These are phyloP conservation scores for Cephus runcator DNA, from an alignment of 2,888 invertebrate genomes.

Conservation along the genomic window DNA sequence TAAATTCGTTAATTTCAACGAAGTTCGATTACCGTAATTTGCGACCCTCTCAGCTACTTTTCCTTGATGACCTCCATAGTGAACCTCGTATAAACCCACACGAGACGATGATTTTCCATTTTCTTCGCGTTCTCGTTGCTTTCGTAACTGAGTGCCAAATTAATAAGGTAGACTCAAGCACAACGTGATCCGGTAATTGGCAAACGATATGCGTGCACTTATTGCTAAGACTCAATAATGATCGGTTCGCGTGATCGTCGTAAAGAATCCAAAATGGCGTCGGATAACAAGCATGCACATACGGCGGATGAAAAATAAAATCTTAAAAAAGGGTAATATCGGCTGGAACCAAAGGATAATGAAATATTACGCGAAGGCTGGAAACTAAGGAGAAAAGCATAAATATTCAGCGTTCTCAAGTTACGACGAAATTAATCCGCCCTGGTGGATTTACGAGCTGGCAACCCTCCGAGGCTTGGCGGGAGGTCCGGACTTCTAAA, in stretches of 20 bases:
- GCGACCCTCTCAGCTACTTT: neutral
- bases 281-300: neutral
- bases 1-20: neutral
- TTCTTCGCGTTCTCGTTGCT: neutral
- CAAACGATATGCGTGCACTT: neutral
- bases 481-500: constrained; percentile 42
- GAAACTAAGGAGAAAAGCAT: constrained; percentile 35
- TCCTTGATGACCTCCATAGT: neutral
- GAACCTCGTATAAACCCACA: neutral
- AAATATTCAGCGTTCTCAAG: constrained; percentile 51
- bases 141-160: neutral
- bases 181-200: neutral
- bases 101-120: neutral
- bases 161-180: neutral
- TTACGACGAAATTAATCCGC: constrained; percentile 59
- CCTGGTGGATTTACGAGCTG: constrained; percentile 55
- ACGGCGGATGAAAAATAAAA: neutral
- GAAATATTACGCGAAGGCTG: neutral
- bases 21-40: neutral
- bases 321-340: neutral
- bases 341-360: neutral
- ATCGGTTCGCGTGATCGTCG: neutral
- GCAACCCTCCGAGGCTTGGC: constrained; percentile 30
- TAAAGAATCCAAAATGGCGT: neutral
- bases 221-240: neutral